phyloP scores from a whole-genome alignment of 2,888 invertebrate genomes.

The Morpho achilles region DNA sequence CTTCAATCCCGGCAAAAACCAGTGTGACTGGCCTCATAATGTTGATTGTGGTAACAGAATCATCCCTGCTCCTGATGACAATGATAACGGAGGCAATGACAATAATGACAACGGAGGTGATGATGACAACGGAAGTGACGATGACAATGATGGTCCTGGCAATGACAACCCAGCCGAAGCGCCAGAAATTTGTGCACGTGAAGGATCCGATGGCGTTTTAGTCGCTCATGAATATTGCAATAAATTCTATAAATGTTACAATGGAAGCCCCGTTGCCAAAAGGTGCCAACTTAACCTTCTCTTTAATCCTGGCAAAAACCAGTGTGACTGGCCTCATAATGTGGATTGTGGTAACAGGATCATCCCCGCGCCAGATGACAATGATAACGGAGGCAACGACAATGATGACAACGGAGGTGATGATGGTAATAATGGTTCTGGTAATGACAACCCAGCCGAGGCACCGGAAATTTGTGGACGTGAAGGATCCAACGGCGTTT shows the following conservation, averaged over 20 bases:
- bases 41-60: conserved; percentile 41
- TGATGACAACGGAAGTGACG: neutral
- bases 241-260: conserved; percentile 37
- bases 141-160: too few relatives aligned
- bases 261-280: conserved; percentile 30
- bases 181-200: conserved; percentile 33
- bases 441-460: neutral
- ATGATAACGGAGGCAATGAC: neutral
- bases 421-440: too few relatives aligned
- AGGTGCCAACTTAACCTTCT: conserved; percentile 33
- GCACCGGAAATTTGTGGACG: conserved; percentile 34
- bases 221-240: conserved; percentile 45
- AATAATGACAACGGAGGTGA: neutral
- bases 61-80: neutral
- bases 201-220: conserved; percentile 35
- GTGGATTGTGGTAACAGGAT: conserved; percentile 36
- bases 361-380: conserved; percentile 20
- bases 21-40: conserved; percentile 42
- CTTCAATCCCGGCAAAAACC: conserved; percentile 35
- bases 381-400: conserved; percentile 11
- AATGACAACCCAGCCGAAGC: conserved; percentile 9
- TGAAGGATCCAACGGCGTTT: conserved; percentile 33
- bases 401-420: conserved; percentile 1
- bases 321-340: conserved; percentile 40
- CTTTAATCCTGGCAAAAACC: conserved; percentile 34